Percentiles rank a stretch among this genome's conserved stretches.
phyloP scores from a whole-genome alignment of 2,113 vertebrate genomes.

The Perca fluviatilis region DNA sequence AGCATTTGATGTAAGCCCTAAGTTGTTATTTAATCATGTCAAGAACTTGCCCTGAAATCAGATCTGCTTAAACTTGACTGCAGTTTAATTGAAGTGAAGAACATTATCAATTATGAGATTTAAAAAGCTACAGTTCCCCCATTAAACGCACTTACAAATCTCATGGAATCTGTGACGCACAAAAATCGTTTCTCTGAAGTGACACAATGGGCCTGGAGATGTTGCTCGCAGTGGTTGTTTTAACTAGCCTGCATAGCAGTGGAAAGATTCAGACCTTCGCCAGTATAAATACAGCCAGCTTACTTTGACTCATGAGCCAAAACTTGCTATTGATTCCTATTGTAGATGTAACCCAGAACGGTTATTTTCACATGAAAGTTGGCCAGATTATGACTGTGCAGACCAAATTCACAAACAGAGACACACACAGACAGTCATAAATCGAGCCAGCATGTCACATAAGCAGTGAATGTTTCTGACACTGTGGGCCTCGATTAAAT shows the following conservation, averaged over 20 bases:
- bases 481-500: conserved; percentile 5
- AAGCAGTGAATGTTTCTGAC: conserved; percentile 38
- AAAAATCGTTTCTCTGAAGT: conserved; percentile 39
- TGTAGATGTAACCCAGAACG: conserved; percentile 57
- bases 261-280: conserved; percentile 60
- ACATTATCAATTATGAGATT: conserved; percentile 26
- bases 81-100: background rate
- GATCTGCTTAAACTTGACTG: conserved; percentile 26
- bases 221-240: conserved; percentile 56
- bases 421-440: conserved; percentile 33
- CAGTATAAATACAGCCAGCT: conserved; percentile 64
- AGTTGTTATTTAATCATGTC: conserved; percentile 27
- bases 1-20: conserved; percentile 20
- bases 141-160: background rate
- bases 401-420: conserved; percentile 45
- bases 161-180: conserved; percentile 52
- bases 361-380: conserved; percentile 53
- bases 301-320: conserved; percentile 58
- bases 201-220: conserved; percentile 13
- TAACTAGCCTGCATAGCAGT: conserved; percentile 44
- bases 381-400: conserved; percentile 62
- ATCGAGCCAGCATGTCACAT: conserved; percentile 41
- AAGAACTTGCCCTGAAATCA: conserved; percentile 5
- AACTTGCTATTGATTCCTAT: conserved; percentile 50
- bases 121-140: background rate